phyloP scores from a whole-genome alignment of 1,140 invertebrate species.

The Helicorthomorpha holstii region DNA sequence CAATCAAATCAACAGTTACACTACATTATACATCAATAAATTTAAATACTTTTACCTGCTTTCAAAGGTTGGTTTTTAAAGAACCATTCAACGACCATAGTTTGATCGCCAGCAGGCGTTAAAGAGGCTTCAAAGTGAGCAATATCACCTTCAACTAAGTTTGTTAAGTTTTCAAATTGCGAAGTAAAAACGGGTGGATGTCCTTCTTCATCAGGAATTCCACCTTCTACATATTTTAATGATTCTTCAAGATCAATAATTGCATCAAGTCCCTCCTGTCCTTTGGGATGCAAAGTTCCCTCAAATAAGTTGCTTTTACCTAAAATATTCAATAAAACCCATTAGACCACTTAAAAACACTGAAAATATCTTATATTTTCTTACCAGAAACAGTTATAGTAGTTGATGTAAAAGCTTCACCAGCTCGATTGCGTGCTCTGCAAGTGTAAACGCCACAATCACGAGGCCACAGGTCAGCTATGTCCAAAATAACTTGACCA shows the following conservation, averaged over 20 bases:
- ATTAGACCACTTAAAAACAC: neutral
- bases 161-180: slow-evolving; percentile 59
- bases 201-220: slow-evolving; percentile 44
- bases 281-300: slow-evolving; percentile 80
- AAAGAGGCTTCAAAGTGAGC: slow-evolving; percentile 88
- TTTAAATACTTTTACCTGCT: slow-evolving; percentile 37
- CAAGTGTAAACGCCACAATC: slow-evolving; percentile 90
- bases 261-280: slow-evolving; percentile 70
- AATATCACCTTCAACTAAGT: slow-evolving; percentile 73
- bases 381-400: slow-evolving; percentile 52
- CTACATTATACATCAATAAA: neutral
- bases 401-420: slow-evolving; percentile 80
- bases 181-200: slow-evolving; percentile 74
- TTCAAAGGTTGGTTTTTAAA: slow-evolving; percentile 77
- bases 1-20: slow-evolving; percentile 2
- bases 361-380: slow-evolving; percentile 6
- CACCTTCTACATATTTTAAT: slow-evolving; percentile 36
- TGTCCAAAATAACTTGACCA: slow-evolving; percentile 75
- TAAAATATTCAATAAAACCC: neutral
- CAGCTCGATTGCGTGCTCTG: slow-evolving; percentile 63
- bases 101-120: slow-evolving; percentile 82
- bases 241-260: slow-evolving; percentile 82
- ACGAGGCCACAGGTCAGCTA: slow-evolving; percentile 72
- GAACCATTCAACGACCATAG: slow-evolving; percentile 95
- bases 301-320: slow-evolving; percentile 65